These are phyloP conservation scores for Mesaphorura yosii DNA, from an alignment of 1,140 invertebrate species.

Conservation along the genomic window DNA sequence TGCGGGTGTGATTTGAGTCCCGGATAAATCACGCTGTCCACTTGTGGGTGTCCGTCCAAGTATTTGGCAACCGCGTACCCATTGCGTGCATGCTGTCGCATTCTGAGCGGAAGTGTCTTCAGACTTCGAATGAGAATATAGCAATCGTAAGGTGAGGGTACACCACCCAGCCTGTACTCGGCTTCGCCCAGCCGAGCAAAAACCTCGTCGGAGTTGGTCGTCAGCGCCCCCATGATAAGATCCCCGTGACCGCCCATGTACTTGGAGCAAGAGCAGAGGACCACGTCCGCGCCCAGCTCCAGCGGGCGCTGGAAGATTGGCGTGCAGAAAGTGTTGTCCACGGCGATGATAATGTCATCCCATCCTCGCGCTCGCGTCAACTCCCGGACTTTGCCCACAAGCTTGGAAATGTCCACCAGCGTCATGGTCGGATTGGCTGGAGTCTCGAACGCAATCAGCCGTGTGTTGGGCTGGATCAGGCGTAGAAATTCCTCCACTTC, in stretches of 20 bases:
- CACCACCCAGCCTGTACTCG: conserved; percentile 43
- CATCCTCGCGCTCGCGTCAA: conserved; percentile 12
- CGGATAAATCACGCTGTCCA: conserved; percentile 49
- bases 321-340: conserved; percentile 55
- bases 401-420: conserved; percentile 47
- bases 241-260: conserved; percentile 57
- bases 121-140: conserved; percentile 49
- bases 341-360: conserved; percentile 42
- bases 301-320: conserved; percentile 48
- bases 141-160: conserved; percentile 56
- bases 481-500: conserved; percentile 51
- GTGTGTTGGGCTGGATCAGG: conserved; percentile 69
- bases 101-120: conserved; percentile 49
- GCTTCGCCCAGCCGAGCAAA: conserved; percentile 41
- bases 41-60: conserved; percentile 43
- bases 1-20: conserved; percentile 52
- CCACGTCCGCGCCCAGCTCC: conserved; percentile 49
- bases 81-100: conserved; percentile 49
- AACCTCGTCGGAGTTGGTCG: conserved; percentile 40
- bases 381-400: conserved; percentile 37
- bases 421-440: conserved; percentile 53
- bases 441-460: conserved; percentile 56
- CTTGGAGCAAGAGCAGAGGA: conserved; percentile 52
- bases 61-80: conserved; percentile 46
- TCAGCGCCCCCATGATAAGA: conserved; percentile 50